Evolutionary conservation across 92 coral and sea anemone species (phyloP).

Genomic region (Bergia puertoricense): DNA sequence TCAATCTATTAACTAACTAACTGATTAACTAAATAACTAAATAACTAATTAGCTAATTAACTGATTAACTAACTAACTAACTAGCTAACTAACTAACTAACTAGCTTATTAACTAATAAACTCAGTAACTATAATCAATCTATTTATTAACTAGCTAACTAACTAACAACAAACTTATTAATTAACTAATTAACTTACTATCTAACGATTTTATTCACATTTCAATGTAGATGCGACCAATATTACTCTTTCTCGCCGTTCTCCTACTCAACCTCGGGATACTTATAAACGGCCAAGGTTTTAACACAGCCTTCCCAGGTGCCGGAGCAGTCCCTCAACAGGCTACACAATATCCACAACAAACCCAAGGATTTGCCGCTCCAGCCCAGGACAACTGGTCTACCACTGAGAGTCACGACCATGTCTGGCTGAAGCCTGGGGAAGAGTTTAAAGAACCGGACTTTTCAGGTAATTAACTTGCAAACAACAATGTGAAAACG

Average conservation of each 20-base stretch:
- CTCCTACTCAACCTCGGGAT: slow-evolving; percentile 15
- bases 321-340: neutral
- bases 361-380: slow-evolving; percentile 26
- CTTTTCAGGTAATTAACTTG: slow-evolving; percentile 24
- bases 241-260: neutral
- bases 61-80: too few species aligned
- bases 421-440: slow-evolving; percentile 43
- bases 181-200: too few species aligned
- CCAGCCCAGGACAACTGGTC: slow-evolving; percentile 30
- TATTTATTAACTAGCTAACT: too few species aligned
- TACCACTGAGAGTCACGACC: slow-evolving; percentile 23
- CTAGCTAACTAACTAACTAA: too few species aligned
- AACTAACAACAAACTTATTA: too few species aligned
- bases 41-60: too few species aligned
- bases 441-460: slow-evolving; percentile 36
- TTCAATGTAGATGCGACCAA: slow-evolving; percentile 33
- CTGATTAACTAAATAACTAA: too few species aligned
- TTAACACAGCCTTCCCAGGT: slow-evolving; percentile 22
- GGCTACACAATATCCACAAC: slow-evolving; percentile 23
- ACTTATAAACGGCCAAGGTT: slow-evolving; percentile 13
- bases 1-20: too few species aligned
- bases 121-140: too few species aligned
- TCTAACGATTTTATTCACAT: too few species aligned
- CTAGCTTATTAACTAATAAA: too few species aligned
- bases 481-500: neutral